A percentile compares a stretch with the other conserved stretches of the same genome.
Evolutionary conservation across 2,797 vertebrate genomes (phyloP).

Genomic region (Yasuhikotakia modesta): DNA sequence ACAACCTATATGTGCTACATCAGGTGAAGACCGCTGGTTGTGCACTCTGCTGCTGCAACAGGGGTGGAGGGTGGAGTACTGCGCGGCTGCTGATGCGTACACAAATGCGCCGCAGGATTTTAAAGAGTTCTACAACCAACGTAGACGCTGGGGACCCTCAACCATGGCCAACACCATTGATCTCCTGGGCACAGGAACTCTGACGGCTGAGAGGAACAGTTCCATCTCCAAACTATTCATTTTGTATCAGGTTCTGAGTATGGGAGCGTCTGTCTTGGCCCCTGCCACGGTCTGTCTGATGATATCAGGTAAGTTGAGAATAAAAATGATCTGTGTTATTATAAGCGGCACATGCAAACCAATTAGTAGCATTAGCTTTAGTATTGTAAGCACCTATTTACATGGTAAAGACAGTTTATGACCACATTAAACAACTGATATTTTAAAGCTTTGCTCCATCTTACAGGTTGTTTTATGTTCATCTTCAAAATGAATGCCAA

Average conservation of each 20-base stretch:
- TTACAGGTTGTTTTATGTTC: slow-evolving; percentile 68
- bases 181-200: slow-evolving; percentile 63
- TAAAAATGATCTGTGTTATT: too few species aligned
- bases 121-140: slow-evolving; percentile 79
- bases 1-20: neutral
- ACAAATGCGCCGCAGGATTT: slow-evolving; percentile 79
- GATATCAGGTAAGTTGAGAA: slow-evolving; percentile 67
- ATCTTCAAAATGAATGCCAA: slow-evolving; percentile 3
- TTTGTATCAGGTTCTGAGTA: slow-evolving; percentile 72
- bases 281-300: slow-evolving; percentile 75
- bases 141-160: slow-evolving; percentile 77
- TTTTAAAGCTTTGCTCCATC: neutral
- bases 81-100: slow-evolving; percentile 77
- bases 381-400: too few species aligned
- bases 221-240: slow-evolving; percentile 75
- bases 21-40: slow-evolving; percentile 81
- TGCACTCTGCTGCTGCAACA: slow-evolving; percentile 78
- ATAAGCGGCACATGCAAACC: too few species aligned
- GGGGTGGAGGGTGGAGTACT: slow-evolving; percentile 81
- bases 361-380: too few species aligned
- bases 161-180: slow-evolving; percentile 75
- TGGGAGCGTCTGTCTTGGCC: slow-evolving; percentile 66
- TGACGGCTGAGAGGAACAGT: slow-evolving; percentile 65
- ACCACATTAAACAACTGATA: neutral
- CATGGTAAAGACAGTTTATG: too few species aligned